Evolutionary conservation across 2,797 vertebrate genomes (phyloP), one percentile per base, ranked within the genome.

Genomic region (Peromyscus nudipes): DNA sequence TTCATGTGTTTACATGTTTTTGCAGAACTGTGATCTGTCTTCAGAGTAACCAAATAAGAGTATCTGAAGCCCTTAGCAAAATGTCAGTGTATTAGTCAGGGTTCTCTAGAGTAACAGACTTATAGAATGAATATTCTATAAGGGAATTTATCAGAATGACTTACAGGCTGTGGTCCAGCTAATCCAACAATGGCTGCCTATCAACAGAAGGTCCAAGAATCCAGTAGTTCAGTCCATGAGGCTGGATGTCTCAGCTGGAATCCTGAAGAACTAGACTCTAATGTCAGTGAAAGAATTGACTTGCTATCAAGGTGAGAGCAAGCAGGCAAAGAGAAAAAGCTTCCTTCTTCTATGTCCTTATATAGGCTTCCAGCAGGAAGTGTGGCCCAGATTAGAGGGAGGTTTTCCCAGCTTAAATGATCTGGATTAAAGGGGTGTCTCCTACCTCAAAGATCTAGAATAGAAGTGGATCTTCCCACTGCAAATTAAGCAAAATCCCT

Each of bases 1-100:
- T 55, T 90, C 34, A 40, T 25, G 55, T 49, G 79, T 88, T 76
- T 94, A 87, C 55, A 96, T n/a, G 17, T n/a, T 89, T 91, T 93
- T 84, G 13, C 52, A 57, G n/a, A 57, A 27, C 37, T 89, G 6
- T 82, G 16, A 17, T 83, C 34, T 75, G 37, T 29, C 27, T 83
- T 52, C 69, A 93, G 92, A 89, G 69, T 19, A n/a, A 34, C 17
- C 89, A 76, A 71, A 71, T 87, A 90, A 91, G 87, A 89, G 37
- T 16, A 52, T n/a, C 23, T 34, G 40, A 96, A 43, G 40, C 25
- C 82, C 49, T 86, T 46, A 83, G 71, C 37, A 88, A 90, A 96
- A 49, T 73, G 37, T 43, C 92, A 73, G 8, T 65, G 9, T 31
- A 92, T 34, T 84, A 89, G 95, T 60, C 37, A n/a, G 95, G 37